Base-by-base conservation (phyloP, 2,113 vertebrate species). In the Montifringilla adamsi region DNA sequence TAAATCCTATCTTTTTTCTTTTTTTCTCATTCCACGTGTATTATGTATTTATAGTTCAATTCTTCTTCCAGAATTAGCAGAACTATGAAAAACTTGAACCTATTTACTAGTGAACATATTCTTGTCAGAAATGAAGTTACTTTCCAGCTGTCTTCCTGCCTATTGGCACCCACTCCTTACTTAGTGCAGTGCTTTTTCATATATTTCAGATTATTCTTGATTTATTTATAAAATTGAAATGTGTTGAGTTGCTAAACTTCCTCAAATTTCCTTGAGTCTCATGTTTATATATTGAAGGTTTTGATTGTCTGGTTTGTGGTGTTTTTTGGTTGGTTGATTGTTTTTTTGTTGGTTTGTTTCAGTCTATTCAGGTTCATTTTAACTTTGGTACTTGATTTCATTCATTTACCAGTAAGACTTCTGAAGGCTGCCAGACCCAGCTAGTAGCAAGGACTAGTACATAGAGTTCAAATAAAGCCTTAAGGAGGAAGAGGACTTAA, bases 1-100 rank as follows among this genome's bases (percentile, higher is more conserved):
- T 80, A 73, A 80, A 83, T 43, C 4, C 2, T 72, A 17, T 73
- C 15, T 15, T 20, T 21, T 37, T 64, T 55, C 7, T 33, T 43
- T 58, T 13, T 30, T 44, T 43, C 19, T 13, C 21, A 18, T 86
- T 63, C 16, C 9, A 76, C 0, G 0, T 6, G 1, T 43, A 31
- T 49, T 82, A 63, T 19, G 26, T 11, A 63, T 46, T 63, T 53
- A 47, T 33, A 63, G 16, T 46, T 79, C 22, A 89, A 75, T 3
- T 55, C 4, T 6, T 60, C 24, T 59, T 12, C 3, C 30, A 89
- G 33, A 88, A 90, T 76, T 46, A 79, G 4, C 15, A 82, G 22
- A 79, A 49, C 4, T 49, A 37, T 55, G 9, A 33, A 95, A 94
- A 90, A n/a, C 10, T 13, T 39, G 12, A 72, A 66, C 9, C 74